Conservation (phyloP, 2,888 invertebrate genomes). For the Hirtodrosophila alboralis region DNA sequence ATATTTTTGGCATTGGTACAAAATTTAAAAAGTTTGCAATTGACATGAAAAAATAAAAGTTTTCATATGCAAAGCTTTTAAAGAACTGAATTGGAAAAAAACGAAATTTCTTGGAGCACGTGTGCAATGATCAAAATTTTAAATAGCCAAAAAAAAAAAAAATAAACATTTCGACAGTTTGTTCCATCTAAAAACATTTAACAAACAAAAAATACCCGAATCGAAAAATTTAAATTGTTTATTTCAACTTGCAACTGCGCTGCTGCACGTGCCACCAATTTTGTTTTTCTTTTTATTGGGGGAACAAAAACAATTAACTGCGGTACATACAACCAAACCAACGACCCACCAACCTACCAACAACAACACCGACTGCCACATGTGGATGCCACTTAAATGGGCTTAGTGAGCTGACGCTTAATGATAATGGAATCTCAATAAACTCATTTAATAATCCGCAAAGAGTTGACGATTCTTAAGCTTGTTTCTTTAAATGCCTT, state of each 20-base stretch:
- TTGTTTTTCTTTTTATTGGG: conserved; percentile 53
- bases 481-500: conserved; percentile 8
- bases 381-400: conserved; percentile 23
- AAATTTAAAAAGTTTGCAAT: conserved; percentile 51
- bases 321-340: conserved; percentile 33
- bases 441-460: conserved; percentile 59
- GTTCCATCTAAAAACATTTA: conserved; percentile 16
- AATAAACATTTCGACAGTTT: conserved; percentile 39
- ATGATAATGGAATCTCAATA: conserved; percentile 75
- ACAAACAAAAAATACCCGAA: conserved; percentile 31
- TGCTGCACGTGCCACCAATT: conserved; percentile 55
- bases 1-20: conserved; percentile 67
- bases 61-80: conserved; percentile 21
- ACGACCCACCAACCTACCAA: conserved; percentile 12
- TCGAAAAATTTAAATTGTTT: conserved; percentile 58
- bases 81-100: conserved; percentile 68
- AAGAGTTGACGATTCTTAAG: conserved; percentile 31
- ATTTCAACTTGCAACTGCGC: conserved; percentile 51
- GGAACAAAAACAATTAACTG: conserved; percentile 28
- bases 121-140: conserved; percentile 18
- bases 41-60: conserved; percentile 40
- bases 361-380: conserved; percentile 18
- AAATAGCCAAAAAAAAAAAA: conserved; percentile 31
- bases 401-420: conserved; percentile 79
- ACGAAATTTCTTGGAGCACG: conserved; percentile 14